Evolutionary conservation across 2,113 vertebrate genomes (phyloP), one percentile per base, ranked within the genome.

Genomic region (Scophthalmus maximus): DNA sequence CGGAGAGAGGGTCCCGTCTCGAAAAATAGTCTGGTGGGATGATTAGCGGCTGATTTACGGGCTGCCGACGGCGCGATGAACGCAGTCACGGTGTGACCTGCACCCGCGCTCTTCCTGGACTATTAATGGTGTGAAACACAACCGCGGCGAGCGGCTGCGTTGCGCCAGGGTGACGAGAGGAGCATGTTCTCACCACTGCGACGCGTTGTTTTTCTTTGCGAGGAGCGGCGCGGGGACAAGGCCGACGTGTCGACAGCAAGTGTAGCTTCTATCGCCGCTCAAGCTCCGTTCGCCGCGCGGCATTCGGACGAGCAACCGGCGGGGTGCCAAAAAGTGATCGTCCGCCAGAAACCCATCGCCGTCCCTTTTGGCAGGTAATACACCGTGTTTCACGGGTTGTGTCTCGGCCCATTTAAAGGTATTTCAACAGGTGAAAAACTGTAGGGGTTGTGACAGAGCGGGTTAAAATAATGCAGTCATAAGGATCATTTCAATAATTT

Each of bases 1-100:
- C 12, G n/a, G 30, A 46, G 62, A 64, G 9, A 10, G 47, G 68
- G 32, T 58, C 85, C 87, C 67, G n/a, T n/a, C n/a, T n/a, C n/a
- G n/a, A n/a, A 38, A 87, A 86, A 89, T 80, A 84, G 72, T 44
- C 59, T 12, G 47, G 25, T 40, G 50, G 49, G 18, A 76, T 91
- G 79, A 87, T 90, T 83, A 82, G 40, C 9, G 40, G 46, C 42
- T 82, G 87, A 92, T 91, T 90, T 87, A 91, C 23, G 71, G 74
- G 67, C 61, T 56, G 80, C 47, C 68, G 53, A 78, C 68, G 66
- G 73, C 78, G 82, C 82, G 68, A 88, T 73, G 50, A 68, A 68
- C 30, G 58, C 51, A 84, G 77, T 34, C 72, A 32, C 20, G 23
- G 60, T 49, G 72, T 62, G 70, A 84, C 87, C 72, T 29, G 78